These are phyloP conservation scores for Psittacula derbiana DNA, from an alignment of 2,797 vertebrate genomes.

Conservation along the genomic window DNA sequence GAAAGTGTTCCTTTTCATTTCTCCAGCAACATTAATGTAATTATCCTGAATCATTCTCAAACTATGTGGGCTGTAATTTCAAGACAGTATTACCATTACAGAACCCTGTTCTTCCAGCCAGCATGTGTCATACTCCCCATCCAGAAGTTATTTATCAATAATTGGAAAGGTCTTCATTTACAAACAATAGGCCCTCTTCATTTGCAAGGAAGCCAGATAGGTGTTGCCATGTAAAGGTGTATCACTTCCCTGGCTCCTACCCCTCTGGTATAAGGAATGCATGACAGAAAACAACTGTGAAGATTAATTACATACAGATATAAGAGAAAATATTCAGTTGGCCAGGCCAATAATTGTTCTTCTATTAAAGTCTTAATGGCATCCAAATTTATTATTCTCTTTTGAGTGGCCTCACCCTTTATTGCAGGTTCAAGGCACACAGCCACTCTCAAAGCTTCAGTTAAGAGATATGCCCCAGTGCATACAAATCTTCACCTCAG, in stretches of 20 bases:
- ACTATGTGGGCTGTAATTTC: conserved; percentile 56
- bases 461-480: background rate
- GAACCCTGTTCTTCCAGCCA: conserved; percentile 25
- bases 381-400: conserved; percentile 43
- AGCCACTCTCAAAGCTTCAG: background rate
- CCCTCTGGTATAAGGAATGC: background rate
- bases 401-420: conserved; percentile 15
- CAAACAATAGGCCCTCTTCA: background rate
- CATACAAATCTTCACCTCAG: background rate
- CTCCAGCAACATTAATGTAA: conserved; percentile 60
- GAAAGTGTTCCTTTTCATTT: conserved; percentile 73
- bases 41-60: conserved; percentile 61
- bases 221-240: background rate
- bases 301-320: conserved; percentile 8
- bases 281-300: background rate
- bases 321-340: conserved; percentile 25
- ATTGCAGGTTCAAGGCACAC: background rate
- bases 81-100: conserved; percentile 36
- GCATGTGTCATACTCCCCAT: background rate
- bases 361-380: conserved; percentile 51
- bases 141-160: conserved; percentile 40
- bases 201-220: background rate
- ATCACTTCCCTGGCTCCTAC: background rate
- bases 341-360: conserved; percentile 59
- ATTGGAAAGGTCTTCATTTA: conserved; percentile 5